Evolutionary conservation across 2,113 vertebrate species (phyloP).

Genomic region (Penelope pileata): DNA sequence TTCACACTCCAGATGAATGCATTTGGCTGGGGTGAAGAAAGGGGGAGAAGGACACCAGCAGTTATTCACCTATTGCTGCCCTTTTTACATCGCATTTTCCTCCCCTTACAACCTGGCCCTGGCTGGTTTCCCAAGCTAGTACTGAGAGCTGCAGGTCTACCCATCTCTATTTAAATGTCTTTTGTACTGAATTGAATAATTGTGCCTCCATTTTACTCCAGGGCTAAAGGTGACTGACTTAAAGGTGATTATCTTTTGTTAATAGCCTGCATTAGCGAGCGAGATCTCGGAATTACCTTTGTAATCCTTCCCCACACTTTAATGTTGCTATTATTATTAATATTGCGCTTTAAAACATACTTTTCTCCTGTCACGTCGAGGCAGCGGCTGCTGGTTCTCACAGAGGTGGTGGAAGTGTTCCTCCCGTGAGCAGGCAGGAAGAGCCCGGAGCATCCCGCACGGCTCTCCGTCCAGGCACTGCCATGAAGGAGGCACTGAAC

Average conservation of each 20-base stretch:
- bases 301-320: conserved; percentile 60
- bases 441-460: rapidly evolving
- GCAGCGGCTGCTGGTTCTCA: not conserved
- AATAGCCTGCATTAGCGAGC: conserved; percentile 55
- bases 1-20: not conserved
- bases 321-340: conserved; percentile 74
- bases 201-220: conserved; percentile 37
- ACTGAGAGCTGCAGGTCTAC: not conserved
- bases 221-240: conserved; percentile 64
- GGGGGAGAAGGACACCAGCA: not conserved
- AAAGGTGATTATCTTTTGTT: conserved; percentile 71
- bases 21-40: not conserved
- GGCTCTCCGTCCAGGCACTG: not conserved
- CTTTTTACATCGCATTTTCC: not conserved
- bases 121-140: conserved; percentile 34
- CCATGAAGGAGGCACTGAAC: not conserved
- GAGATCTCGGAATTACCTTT: conserved; percentile 43
- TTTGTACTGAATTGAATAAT: conserved; percentile 29
- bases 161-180: conserved; percentile 57
- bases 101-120: not conserved
- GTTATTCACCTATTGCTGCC: not conserved
- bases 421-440: not conserved
- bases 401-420: not conserved
- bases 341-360: conserved; percentile 47
- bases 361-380: conserved; percentile 16